Percentiles rank a stretch among this genome's conserved stretches.
Conservation (phyloP, 2,113 vertebrate genomes). For the Engraulis encrasicolus region DNA sequence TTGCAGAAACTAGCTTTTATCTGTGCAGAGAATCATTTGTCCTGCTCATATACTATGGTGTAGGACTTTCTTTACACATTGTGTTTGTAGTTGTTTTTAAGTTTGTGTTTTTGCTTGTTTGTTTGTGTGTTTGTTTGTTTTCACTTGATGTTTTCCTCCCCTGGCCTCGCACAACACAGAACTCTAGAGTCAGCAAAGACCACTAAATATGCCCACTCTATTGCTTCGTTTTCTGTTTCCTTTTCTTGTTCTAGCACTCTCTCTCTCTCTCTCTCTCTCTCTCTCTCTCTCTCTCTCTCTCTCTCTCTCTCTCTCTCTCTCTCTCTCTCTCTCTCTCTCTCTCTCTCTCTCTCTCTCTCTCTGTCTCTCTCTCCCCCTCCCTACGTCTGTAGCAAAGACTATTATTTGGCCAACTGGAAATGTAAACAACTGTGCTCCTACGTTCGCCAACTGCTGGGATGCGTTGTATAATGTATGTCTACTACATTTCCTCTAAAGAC, state of each 20-base stretch:
- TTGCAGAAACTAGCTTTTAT: neutral
- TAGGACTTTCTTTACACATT: neutral
- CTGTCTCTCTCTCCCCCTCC: no score
- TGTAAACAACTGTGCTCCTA: no score
- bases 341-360: constrained; percentile 44
- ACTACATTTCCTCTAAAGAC: no score
- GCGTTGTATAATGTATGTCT: no score
- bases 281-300: no score
- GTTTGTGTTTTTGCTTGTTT: no score
- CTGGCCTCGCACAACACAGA: neutral
- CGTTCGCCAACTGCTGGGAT: no score
- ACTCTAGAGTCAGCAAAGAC: neutral
- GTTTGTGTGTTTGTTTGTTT: neutral
- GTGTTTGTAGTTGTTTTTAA: no score
- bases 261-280: constrained; percentile 44
- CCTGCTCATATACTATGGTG: neutral
- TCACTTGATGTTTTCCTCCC: neutral
- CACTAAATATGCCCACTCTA: neutral
- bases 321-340: constrained; percentile 50
- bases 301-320: constrained; percentile 43
- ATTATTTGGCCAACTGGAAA: no score
- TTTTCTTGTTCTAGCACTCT: constrained; percentile 49
- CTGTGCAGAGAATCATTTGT: neutral
- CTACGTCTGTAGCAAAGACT: no score
- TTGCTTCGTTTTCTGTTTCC: constrained; percentile 44